These are phyloP conservation scores for Pseudorasbora parva DNA, from an alignment of 2,113 vertebrate species.

Conservation along the genomic window DNA sequence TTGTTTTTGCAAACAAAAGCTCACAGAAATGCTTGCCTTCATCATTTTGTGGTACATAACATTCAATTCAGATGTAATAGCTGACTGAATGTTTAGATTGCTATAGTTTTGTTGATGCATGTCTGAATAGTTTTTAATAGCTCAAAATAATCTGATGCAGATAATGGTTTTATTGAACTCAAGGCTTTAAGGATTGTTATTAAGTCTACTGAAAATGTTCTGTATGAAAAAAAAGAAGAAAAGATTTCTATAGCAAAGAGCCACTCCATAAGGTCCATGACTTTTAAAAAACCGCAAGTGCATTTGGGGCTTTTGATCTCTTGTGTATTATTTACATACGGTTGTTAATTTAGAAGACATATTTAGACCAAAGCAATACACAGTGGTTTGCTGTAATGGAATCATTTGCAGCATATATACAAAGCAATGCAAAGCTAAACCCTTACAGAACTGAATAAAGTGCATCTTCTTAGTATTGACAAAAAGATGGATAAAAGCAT, in stretches of 20 bases:
- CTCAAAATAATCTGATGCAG: not conserved
- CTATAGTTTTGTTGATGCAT: not conserved
- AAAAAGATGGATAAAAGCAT: conserved; percentile 4
- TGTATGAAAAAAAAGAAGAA: not conserved
- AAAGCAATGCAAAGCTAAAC: not conserved
- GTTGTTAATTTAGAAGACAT: not conserved
- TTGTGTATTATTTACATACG: not conserved
- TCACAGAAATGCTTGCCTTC: not conserved
- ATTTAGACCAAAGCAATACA: conserved; percentile 3
- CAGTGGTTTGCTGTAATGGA: not conserved
- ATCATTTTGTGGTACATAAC: not conserved
- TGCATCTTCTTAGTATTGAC: not conserved
- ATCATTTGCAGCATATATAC: not conserved
- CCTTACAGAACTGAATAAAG: not conserved
- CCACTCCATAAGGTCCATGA: not conserved
- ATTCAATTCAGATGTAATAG: not conserved
- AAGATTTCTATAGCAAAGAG: not conserved
- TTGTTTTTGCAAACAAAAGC: not conserved
- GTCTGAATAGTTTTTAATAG: not conserved
- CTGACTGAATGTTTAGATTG: not conserved
- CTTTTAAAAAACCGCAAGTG: not conserved
- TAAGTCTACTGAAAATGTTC: not conserved
- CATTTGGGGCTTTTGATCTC: not conserved
- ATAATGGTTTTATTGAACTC: not conserved
- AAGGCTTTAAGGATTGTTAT: not conserved